These are phyloP conservation scores for Vesta saturnalis DNA, from an alignment of 2,888 invertebrate species.

Conservation along the genomic window DNA sequence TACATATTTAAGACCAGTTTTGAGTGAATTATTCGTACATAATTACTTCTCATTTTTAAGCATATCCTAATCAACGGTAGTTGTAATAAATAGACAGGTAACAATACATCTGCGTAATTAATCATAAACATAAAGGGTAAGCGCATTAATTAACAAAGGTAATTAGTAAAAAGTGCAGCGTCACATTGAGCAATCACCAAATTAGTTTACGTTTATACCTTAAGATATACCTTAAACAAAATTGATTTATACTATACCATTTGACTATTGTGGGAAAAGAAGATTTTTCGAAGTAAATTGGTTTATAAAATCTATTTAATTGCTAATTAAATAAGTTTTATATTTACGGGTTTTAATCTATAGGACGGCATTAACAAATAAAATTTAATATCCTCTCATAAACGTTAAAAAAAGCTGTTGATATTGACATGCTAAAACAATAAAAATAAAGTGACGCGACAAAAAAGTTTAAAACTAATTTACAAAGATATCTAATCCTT, in stretches of 20 bases:
- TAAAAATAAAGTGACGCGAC: background rate
- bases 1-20: background rate
- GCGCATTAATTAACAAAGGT: constrained; percentile 44
- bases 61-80: constrained; percentile 19
- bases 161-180: constrained; percentile 43
- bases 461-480: background rate
- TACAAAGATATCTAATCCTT: constrained; percentile 10
- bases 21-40: background rate
- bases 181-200: constrained; percentile 29
- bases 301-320: constrained; percentile 32
- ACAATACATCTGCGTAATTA: constrained; percentile 31
- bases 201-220: constrained; percentile 25
- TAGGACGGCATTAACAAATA: constrained; percentile 2
- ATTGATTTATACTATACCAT: constrained; percentile 18
- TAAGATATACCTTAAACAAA: constrained; percentile 20
- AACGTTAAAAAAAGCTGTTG: constrained; percentile 17
- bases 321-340: constrained; percentile 32
- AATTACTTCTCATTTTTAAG: constrained; percentile 1
- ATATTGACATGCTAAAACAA: constrained; percentile 14
- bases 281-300: constrained; percentile 24
- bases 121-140: constrained; percentile 34
- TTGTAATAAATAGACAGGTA: constrained; percentile 29
- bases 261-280: constrained; percentile 22
- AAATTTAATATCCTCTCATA: constrained; percentile 29
- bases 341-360: constrained; percentile 16